Percentiles rank a stretch among this genome's conserved stretches.
Conservation (phyloP, 2,888 invertebrate species). For the Mystacides longicornis region DNA sequence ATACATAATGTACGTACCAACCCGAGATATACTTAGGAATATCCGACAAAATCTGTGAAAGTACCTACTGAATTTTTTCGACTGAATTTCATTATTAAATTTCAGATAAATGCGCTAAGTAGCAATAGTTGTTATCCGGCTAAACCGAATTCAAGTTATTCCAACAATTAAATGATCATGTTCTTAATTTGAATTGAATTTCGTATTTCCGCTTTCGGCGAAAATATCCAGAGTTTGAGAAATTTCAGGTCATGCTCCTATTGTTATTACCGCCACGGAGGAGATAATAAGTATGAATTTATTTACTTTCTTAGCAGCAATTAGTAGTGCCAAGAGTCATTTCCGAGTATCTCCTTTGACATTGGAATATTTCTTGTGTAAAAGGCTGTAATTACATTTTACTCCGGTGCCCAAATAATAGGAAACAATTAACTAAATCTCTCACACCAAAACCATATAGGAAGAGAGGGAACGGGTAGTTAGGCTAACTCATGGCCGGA, state of each 20-base stretch:
- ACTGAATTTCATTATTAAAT: no score
- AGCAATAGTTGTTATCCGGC: no score
- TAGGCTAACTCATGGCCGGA: slow-evolving; percentile 14
- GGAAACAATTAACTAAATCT: slow-evolving; percentile 24
- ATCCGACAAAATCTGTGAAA: no score
- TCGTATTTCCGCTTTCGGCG: no score
- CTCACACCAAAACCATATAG: slow-evolving; percentile 10
- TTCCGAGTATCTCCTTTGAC: slow-evolving; percentile 3
- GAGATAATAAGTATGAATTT: slow-evolving; percentile 1
- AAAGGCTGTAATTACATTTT: background rate
- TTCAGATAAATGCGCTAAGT: no score
- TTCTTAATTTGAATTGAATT: no score
- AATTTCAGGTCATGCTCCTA: background rate
- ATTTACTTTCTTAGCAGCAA: background rate
- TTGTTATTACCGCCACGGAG: no score
- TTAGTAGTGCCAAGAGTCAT: background rate
- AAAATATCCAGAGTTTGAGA: background rate
- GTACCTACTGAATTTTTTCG: no score
- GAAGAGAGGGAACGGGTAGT: slow-evolving; percentile 9
- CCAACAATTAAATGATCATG: no score
- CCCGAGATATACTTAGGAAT: no score
- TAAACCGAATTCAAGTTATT: no score
- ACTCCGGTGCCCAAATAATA: slow-evolving; percentile 17
- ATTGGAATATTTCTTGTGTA: background rate
- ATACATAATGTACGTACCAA: no score